These are phyloP conservation scores for Melanotus villosus DNA, from an alignment of 2,888 invertebrate genomes.

Conservation along the genomic window DNA sequence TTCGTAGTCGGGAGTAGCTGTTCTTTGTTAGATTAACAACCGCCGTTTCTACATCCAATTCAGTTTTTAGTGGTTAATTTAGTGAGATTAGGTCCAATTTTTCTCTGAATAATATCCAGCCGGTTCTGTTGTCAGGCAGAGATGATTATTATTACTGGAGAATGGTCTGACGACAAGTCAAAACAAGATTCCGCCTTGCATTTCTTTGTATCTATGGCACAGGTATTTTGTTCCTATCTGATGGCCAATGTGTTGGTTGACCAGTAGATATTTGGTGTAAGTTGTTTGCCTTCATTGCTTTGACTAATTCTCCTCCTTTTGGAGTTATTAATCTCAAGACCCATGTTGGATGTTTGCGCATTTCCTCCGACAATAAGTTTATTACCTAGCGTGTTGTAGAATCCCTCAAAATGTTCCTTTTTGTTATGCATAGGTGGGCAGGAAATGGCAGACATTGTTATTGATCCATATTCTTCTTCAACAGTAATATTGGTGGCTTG, in stretches of 20 bases:
- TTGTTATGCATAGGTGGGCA: not conserved
- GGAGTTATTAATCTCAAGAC: not conserved
- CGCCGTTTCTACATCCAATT: not conserved
- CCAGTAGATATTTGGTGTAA: conserved; percentile 8
- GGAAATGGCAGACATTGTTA: conserved; percentile 25
- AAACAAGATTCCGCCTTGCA: conserved; percentile 5
- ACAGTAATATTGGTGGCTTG: conserved; percentile 25
- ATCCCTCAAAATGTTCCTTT: conserved; percentile 10
- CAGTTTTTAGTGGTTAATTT: conserved; percentile 1
- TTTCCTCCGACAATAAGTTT: conserved; percentile 7
- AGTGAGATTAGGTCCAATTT: not conserved
- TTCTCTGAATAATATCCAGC: not conserved
- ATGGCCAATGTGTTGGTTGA: conserved; percentile 8
- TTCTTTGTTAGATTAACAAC: not conserved
- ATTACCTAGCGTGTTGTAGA: conserved; percentile 7
- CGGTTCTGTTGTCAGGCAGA: not conserved
- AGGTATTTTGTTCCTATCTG: conserved; percentile 4
- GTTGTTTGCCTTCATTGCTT: conserved; percentile 16
- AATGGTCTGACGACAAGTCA: conserved; percentile 2
- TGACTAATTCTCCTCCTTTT: not conserved
- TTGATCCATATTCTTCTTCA: conserved; percentile 30
- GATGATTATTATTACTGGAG: conserved; percentile 3
- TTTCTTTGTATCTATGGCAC: too few relatives aligned
- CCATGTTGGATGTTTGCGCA: conserved; percentile 1
- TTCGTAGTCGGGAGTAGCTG: not conserved